Base-by-base conservation (phyloP, 2,888 invertebrate genomes). In the Ornithoptera alexandrae region DNA sequence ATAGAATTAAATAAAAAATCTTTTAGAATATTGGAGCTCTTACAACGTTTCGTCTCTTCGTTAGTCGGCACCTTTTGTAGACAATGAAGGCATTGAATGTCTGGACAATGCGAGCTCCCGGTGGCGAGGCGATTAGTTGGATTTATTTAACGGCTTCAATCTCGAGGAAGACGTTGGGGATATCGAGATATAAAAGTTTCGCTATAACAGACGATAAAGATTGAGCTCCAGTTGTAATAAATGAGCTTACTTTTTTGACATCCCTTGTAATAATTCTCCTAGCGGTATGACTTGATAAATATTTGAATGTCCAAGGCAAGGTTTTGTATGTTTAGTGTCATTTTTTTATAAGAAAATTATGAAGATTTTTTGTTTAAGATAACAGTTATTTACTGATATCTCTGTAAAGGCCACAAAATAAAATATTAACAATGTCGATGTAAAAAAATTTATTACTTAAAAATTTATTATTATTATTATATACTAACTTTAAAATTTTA, bases 101-200 rank as follows among this genome's bases (percentile, higher is more conserved):
- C 83, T 86, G 88, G 88, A 90, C 86, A 89, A 88, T 85, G 81
- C 81, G 82, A 80, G 74, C 81, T 81, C 79, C 81, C 77, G 79
- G 80, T 78, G 78, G 80, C 82, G 83, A 76, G 78, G 79, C 85
- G 86, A 89, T 88, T 88, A 89, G 86, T 78, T 73, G 84, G 85
- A 88, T 89, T 88, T 89, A 87, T 89, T 84, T 88, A 88, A 90
- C 88, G 87, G 87, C 85, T 80, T 76, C 79, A 78, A 83, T 84
- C 75, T 75, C 82, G 75, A 77, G 76, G 77, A 77, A 75, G 76
- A 77, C 74, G 70, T 74, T 74, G 70, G 72, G 77, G 72, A 76
- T 76, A 73, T 72, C 72, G 72, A 74, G 73, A 72, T 78, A 73
- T 68, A 73, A 72, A 72, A 72, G 73, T 68, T 71, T 68, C 64